Base-by-base conservation (phyloP, 30 jellyfish, hydroid and myxozoan genomes). In the Rhopilema esculentum region DNA sequence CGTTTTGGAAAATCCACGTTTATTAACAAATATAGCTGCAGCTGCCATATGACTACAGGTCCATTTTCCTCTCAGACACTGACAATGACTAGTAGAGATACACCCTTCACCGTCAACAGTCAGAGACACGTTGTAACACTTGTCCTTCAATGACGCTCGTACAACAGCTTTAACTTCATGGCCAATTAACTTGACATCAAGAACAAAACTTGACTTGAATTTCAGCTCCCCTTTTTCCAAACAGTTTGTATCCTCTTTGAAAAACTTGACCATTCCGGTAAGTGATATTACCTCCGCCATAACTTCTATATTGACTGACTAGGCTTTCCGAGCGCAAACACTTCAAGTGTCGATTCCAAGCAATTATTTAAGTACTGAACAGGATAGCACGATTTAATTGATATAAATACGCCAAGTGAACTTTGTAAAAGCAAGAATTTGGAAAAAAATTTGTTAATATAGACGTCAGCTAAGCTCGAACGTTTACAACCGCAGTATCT, bases 21-120 rank as follows among this genome's bases (percentile, higher is more conserved):
- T 75, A 27, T 75, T 30, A n/a, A 50, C 48, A 48, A 23, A 75
- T 23, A 75, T 75, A 21, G 71, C 75, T 28, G 72, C 72, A 16
- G 71, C 85, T 27, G 85, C 85, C 79, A 80, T 65, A 65, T 80
- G 80, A 32, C 90, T 80, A 28, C 90, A 80, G 18, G 62, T 20
- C 82, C 90, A 80, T 12, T 80, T 62, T 61, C 90, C 90, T 20
- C 69, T 19, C 20, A 66, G 82, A 28, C 82, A 80, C 62, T 80
- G 53, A 65, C 90, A 80, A 16, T 52, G 32, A 18, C 49, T 83
- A 9, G 51, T n/a, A 8, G 19, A 12, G 69, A 65, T 80, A 22
- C 69, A 70, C 23, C 90, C 82, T 18, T 24, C 25, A 16, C 80
- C 53, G 66, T 80, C 90, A 80, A 80, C 83, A 80, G 31, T 65